Evolutionary conservation across 2,113 vertebrate species (phyloP).

Genomic region (Caretta caretta): DNA sequence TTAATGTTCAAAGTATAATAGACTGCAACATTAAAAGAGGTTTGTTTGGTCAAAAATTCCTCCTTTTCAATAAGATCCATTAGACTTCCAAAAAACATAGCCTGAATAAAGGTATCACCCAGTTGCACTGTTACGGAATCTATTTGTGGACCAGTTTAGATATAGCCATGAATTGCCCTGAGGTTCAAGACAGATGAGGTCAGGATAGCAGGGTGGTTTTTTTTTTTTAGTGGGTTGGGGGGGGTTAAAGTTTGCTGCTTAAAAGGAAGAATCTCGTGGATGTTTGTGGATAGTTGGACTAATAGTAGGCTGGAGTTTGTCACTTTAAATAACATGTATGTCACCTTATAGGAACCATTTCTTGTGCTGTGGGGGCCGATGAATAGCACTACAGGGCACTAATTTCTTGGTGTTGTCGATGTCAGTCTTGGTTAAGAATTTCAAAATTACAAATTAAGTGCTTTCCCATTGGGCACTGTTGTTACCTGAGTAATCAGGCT

Average conservation of each 20-base stretch:
- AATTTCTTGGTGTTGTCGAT: neutral
- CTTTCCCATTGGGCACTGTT: neutral
- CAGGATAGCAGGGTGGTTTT: neutral
- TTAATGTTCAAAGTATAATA: neutral
- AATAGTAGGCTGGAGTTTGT: neutral
- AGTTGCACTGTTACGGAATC: neutral
- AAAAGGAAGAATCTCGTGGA: neutral
- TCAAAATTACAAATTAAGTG: neutral
- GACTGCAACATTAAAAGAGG: slow-evolving; percentile 18
- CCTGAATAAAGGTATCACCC: no score
- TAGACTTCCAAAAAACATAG: neutral
- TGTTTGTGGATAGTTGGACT: neutral
- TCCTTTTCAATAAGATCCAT: neutral
- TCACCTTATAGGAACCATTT: neutral
- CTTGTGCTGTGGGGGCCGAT: neutral
- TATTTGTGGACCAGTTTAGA: neutral
- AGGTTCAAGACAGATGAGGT: neutral
- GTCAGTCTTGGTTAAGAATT: neutral
- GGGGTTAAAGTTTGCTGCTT: neutral
- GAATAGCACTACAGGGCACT: neutral
- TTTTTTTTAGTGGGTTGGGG: neutral
- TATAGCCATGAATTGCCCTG: neutral
- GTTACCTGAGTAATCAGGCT: neutral
- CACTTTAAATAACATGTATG: neutral
- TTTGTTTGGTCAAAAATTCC: neutral